Conservation (phyloP, 2,888 invertebrate species). For the Zootermopsis nevadensis region DNA sequence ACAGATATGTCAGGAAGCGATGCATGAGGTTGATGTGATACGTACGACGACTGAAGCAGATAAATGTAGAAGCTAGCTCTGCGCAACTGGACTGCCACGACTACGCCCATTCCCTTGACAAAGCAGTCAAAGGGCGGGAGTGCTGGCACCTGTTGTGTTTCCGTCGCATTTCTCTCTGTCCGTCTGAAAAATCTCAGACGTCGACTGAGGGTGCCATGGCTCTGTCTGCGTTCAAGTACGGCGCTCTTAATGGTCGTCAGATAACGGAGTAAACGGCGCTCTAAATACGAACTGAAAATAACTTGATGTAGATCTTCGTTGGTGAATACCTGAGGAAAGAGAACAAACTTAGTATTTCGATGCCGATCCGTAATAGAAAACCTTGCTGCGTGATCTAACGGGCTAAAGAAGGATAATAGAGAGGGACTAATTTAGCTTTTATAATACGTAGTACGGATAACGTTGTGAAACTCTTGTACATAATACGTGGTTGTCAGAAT, state of each 20-base stretch:
- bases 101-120: constrained; percentile 68
- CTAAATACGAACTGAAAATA: constrained; percentile 66
- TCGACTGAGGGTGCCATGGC: constrained; percentile 15
- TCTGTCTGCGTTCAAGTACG: background rate
- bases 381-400: no score
- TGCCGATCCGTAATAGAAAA: no score
- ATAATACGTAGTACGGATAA: no score
- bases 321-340: constrained; percentile 68
- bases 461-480: no score
- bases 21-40: background rate
- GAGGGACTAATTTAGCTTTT: no score
- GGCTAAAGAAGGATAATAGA: no score
- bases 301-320: constrained; percentile 67
- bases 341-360: no score
- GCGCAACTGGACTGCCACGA: constrained; percentile 69
- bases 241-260: constrained; percentile 56
- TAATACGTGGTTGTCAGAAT: no score
- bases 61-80: constrained; percentile 71
- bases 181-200: background rate
- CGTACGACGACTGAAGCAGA: constrained; percentile 61
- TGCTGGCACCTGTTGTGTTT: background rate
- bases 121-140: constrained; percentile 6
- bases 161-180: background rate
- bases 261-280: constrained; percentile 69
- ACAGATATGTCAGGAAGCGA: constrained; percentile 65